These are phyloP conservation scores for Morus bassanus DNA, from an alignment of 2,797 vertebrate species.

Conservation along the genomic window DNA sequence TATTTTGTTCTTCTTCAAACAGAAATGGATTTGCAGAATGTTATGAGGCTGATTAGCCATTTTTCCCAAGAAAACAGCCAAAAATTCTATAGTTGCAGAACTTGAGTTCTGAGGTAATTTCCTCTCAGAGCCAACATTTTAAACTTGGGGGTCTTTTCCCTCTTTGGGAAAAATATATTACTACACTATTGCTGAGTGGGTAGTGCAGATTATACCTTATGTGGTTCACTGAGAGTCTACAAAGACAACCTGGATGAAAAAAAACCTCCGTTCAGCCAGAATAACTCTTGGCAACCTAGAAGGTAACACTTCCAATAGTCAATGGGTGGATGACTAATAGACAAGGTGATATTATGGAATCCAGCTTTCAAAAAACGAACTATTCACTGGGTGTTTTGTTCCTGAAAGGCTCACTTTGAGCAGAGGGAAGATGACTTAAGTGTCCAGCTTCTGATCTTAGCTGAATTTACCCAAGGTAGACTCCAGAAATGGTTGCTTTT, in stretches of 20 bases:
- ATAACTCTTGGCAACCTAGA: background rate
- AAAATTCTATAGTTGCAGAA: background rate
- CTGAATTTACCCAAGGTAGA: background rate
- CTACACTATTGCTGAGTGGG: accelerated
- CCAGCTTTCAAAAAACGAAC: background rate
- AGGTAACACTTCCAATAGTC: background rate
- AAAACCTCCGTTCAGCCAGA: background rate
- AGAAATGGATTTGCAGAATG: background rate
- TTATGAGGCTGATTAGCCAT: background rate
- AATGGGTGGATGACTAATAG: background rate
- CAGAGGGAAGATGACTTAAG: background rate
- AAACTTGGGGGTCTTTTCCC: background rate
- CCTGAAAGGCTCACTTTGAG: background rate
- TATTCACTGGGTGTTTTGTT: background rate
- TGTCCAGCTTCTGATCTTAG: background rate
- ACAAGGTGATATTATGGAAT: background rate
- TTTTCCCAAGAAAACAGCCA: background rate
- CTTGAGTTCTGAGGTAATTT: background rate
- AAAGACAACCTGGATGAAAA: background rate
- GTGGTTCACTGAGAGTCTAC: background rate
- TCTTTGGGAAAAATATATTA: background rate
- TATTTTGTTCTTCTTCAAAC: background rate
- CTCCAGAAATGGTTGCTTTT: background rate
- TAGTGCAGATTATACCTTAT: background rate
- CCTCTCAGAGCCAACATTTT: background rate